Evolutionary conservation across 2,797 vertebrate species (phyloP).

Genomic region (Esox lucius): DNA sequence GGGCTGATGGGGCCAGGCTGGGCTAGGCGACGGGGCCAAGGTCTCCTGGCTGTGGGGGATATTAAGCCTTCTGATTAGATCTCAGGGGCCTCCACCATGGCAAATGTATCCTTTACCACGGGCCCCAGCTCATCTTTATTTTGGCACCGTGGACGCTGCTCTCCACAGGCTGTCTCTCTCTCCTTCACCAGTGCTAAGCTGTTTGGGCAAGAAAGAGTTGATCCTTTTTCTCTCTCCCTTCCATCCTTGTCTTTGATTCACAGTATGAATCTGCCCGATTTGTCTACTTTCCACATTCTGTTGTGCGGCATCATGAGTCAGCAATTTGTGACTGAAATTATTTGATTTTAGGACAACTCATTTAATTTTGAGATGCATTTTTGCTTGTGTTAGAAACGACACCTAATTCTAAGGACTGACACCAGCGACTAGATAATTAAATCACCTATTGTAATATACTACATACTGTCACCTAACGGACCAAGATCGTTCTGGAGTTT

Average conservation of each 20-base stretch:
- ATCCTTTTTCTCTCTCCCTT: constrained; percentile 47
- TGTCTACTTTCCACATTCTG: constrained; percentile 40
- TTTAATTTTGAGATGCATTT: neutral
- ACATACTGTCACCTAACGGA: constrained; percentile 42
- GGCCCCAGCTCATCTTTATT: constrained; percentile 78
- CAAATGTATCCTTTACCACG: constrained; percentile 75
- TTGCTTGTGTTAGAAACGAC: neutral
- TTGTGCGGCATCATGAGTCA: neutral
- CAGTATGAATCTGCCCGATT: constrained; percentile 40
- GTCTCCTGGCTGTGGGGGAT: constrained; percentile 78
- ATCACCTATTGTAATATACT: constrained; percentile 50
- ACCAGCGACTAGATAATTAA: constrained; percentile 61
- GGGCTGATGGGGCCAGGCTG: constrained; percentile 69
- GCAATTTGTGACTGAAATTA: neutral
- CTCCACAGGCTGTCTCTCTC: constrained; percentile 69
- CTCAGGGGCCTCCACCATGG: constrained; percentile 73
- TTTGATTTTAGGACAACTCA: neutral
- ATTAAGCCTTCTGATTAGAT: constrained; percentile 81
- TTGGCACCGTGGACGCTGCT: constrained; percentile 73
- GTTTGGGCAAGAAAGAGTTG: constrained; percentile 65
- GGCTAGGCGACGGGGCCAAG: constrained; percentile 73
- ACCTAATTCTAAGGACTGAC: neutral
- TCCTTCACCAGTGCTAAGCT: constrained; percentile 75
- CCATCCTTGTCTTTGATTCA: constrained; percentile 62
- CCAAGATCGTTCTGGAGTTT: constrained; percentile 56